Base-by-base conservation (phyloP, 2,113 vertebrate species). In the Pseudorectes ferrugineus region DNA sequence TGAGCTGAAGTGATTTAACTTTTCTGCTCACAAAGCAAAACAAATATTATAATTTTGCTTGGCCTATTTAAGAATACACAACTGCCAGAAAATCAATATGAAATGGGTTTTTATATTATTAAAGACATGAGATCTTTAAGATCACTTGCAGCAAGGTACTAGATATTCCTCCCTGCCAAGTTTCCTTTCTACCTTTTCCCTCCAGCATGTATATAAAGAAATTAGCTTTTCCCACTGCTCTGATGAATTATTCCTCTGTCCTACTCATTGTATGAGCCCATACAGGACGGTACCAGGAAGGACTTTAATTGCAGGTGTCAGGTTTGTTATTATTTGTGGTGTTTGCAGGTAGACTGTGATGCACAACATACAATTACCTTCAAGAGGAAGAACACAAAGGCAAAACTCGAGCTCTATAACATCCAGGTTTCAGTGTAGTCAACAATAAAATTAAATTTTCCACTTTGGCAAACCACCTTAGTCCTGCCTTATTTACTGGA, bases 361-460 rank as follows among this genome's bases (percentile, higher is more conserved):
- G 84, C 70, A 88, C 73, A 66, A 61, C 87, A 42, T 18, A 65
- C 23, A 92, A 88, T 91, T 94, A 75, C 31, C 74, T 94, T 73
- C 58, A 49, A 87, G 70, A 66, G 38, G 42, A 73, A 62, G 17
- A 87, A 33, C 49, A 85, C 55, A 83, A 73, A 89, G 55, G 77
- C 63, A 82, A 82, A 92, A 61, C 28, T 52, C 0, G 1, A 87
- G 89, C 33, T 85, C 77, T 75, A 4, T 59, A 65, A 42, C 45
- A 88, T 31, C 48, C 42, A 91, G 54, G 38, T 88, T 92, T 92
- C 91, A 76, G 74, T 73, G 81, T 95, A 94, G 76, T 77, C 85
- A 93, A 92, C 91, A 94, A 83, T 93, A 91, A 92, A 96, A 95
- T 87, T 95, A 55, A 38, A 85, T 94, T 94, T 94, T 95, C 77